Base-by-base conservation (phyloP, 2,888 invertebrate species). In the Cephus runcator region DNA sequence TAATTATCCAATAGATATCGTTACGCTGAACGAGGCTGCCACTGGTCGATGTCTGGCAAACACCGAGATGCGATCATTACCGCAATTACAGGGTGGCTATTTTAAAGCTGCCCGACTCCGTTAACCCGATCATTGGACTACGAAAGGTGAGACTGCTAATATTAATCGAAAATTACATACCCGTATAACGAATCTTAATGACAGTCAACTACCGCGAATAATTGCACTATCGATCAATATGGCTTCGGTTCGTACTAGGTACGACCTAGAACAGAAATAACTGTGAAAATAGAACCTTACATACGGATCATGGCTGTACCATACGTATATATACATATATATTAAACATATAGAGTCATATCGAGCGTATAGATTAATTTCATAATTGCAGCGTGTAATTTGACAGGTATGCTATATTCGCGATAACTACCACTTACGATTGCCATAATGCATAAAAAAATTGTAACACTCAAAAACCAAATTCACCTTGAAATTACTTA, bases 181-280 rank as follows among this genome's bases (percentile, higher is more conserved):
- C 23, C 56, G 56, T 23, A 23, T 56, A 56, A 56, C 56, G 56
- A 56, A 56, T 56, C 56, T 56, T 56, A 56, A 56, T 56, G 56
- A 56, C 56, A 56, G 56, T 56, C 56, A 56, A 56, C 56, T 23
- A 35, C 40, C 69, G 76, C 69, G 75, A 77, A 76, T 76, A 80
- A 79, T 79, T 82, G 80, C 77, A 79, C 79, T 86, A 87, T 88
- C 83, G 87, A 88, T 87, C 87, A 81, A 81, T 76, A 84, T 77
- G 81, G 82, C 83, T 80, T 81, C 81, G 83, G 79, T 80, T 79
- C 76, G 80, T 78, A 81, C 81, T 81, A 84, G 84, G 85, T 80
- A 85, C 87, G 86, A 85, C 85, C 87, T 85, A 85, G 86, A 87
- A 87, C 85, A 83, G 81, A 85, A 87, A 85, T 85, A 85, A 85